These are phyloP conservation scores for Champsocephalus esox DNA, from an alignment of 2,797 vertebrate species.

Conservation along the genomic window DNA sequence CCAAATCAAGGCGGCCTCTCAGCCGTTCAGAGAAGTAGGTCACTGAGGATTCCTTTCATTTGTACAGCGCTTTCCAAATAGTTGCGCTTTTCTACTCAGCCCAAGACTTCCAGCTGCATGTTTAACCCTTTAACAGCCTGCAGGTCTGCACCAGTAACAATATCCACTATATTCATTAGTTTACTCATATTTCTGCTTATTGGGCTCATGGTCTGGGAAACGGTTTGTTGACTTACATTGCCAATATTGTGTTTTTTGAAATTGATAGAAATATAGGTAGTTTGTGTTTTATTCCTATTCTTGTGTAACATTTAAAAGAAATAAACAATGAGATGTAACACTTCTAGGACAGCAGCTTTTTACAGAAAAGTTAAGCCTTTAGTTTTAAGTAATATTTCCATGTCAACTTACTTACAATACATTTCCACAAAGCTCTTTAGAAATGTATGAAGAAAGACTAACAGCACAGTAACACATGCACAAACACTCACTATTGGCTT, in stretches of 20 bases:
- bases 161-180: neutral
- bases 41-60: slow-evolving; percentile 84
- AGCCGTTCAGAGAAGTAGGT: slow-evolving; percentile 80
- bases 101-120: slow-evolving; percentile 73
- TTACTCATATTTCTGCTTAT: neutral
- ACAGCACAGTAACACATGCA: neutral
- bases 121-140: slow-evolving; percentile 65
- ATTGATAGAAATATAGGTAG: neutral
- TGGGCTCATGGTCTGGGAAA: neutral
- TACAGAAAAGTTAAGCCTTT: slow-evolving; percentile 1
- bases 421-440: neutral
- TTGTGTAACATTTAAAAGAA: neutral
- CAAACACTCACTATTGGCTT: neutral
- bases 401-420: neutral
- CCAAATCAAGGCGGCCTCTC: slow-evolving; percentile 80
- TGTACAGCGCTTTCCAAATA: slow-evolving; percentile 82
- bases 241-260: neutral
- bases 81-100: slow-evolving; percentile 79
- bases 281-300: neutral
- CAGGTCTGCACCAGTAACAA: neutral
- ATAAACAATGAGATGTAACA: neutral
- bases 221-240: neutral
- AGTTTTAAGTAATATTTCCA: neutral
- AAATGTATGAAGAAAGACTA: neutral
- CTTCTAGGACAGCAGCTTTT: neutral